Evolutionary conservation across 2,888 invertebrate species (phyloP).

Genomic region (Amphipoea lucens): DNA sequence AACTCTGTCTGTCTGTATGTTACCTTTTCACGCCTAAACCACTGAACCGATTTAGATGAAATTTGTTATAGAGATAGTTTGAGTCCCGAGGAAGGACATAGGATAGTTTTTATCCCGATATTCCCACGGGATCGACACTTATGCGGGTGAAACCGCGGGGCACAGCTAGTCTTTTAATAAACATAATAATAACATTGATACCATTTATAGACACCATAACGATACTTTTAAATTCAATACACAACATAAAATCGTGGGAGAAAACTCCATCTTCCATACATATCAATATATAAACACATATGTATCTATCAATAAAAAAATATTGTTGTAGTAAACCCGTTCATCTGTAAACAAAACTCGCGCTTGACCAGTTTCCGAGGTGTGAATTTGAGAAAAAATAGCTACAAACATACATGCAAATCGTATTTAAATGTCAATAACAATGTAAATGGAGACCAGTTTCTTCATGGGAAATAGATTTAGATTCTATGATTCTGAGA

Average conservation of each 20-base stretch:
- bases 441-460: conserved; percentile 20
- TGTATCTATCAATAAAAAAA: conserved; percentile 15
- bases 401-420: conserved; percentile 54
- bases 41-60: too few relatives aligned
- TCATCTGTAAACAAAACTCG: conserved; percentile 28
- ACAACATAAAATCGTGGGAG: conserved; percentile 31
- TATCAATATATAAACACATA: conserved; percentile 16
- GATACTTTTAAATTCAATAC: neutral
- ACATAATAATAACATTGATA: neutral
- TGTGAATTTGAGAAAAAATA: conserved; percentile 51
- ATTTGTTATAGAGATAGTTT: too few relatives aligned
- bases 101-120: too few relatives aligned
- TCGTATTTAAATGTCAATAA: conserved; percentile 28
- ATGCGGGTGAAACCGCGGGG: too few relatives aligned
- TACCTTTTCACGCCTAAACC: too few relatives aligned
- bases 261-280: neutral
- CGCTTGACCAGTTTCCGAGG: conserved; percentile 45
- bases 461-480: conserved; percentile 52
- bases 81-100: too few relatives aligned
- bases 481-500: conserved; percentile 22
- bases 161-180: neutral
- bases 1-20: too few relatives aligned
- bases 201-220: conserved; percentile 11
- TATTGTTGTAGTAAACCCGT: neutral
- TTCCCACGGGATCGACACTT: too few relatives aligned